Conservation (phyloP, 2,113 vertebrate genomes). For the Sigmodon hispidus region DNA sequence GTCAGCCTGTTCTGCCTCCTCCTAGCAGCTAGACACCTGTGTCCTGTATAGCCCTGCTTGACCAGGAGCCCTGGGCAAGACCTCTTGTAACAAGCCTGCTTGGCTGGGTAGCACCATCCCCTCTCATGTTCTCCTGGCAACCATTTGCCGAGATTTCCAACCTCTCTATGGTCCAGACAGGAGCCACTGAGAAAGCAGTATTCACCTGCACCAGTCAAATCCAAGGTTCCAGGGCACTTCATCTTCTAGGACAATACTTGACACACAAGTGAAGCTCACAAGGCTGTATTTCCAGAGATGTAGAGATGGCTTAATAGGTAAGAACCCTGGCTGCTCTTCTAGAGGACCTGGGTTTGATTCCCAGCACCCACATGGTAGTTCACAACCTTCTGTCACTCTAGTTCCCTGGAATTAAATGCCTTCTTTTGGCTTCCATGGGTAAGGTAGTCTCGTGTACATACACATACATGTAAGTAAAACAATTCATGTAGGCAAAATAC, state of each 20-base stretch:
- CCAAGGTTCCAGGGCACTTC: not conserved
- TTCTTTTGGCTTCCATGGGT: not conserved
- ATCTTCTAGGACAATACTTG: conserved; percentile 8
- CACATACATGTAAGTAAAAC: not conserved
- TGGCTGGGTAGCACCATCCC: fast-evolving
- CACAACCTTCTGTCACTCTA: not conserved
- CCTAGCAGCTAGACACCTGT: not conserved
- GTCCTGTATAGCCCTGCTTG: no score
- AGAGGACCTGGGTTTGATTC: not conserved
- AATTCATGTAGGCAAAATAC: not conserved
- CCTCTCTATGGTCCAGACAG: not conserved
- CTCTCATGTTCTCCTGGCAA: fast-evolving
- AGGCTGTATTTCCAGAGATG: not conserved
- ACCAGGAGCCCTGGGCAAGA: not conserved
- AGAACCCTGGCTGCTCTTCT: no score
- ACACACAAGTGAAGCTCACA: conserved; percentile 45
- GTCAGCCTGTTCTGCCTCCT: not conserved
- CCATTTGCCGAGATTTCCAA: no score
- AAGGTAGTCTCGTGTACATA: not conserved
- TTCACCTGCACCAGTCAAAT: not conserved
- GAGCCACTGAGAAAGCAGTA: not conserved
- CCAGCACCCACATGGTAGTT: not conserved
- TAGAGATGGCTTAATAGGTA: not conserved
- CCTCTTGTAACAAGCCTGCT: not conserved
- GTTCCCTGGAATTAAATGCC: not conserved